Percentiles rank a stretch among this genome's conserved stretches.
phyloP scores from a whole-genome alignment of 2,797 vertebrate species.

The Melanotaenia nigrans region DNA sequence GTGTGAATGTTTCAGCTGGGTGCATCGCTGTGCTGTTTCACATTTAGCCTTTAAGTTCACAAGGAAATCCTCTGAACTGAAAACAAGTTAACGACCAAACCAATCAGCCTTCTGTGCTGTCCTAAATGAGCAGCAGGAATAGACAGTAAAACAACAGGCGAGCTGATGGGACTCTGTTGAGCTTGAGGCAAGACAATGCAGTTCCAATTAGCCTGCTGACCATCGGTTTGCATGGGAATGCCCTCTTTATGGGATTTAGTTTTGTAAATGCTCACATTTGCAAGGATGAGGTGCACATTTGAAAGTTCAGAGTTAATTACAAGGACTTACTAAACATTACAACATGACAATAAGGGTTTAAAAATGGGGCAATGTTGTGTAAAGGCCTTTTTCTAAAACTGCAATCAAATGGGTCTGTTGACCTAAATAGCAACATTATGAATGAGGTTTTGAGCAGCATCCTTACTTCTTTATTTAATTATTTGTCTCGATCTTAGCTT shows the following conservation, averaged over 20 bases:
- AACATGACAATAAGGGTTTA: conserved; percentile 21
- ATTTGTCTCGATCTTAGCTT: not conserved
- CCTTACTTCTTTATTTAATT: conserved; percentile 28
- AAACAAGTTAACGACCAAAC: conserved; percentile 39
- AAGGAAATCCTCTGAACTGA: conserved; percentile 33
- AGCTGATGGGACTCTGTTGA: conserved; percentile 50
- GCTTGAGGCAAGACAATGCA: conserved; percentile 55
- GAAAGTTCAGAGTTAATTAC: conserved; percentile 34
- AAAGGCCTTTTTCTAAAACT: conserved; percentile 4
- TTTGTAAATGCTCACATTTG: conserved; percentile 30
- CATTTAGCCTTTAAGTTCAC: conserved; percentile 30
- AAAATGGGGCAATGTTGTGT: conserved; percentile 1
- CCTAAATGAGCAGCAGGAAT: conserved; percentile 49
- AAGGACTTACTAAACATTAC: not conserved
- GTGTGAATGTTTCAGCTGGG: not conserved
- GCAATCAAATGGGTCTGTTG: conserved; percentile 14
- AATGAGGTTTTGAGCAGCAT: conserved; percentile 13
- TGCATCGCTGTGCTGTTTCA: conserved; percentile 9
- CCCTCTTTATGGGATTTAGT: conserved; percentile 30
- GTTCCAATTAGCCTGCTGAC: conserved; percentile 62
- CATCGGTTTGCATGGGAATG: conserved; percentile 40
- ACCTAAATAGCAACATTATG: conserved; percentile 11
- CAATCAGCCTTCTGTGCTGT: conserved; percentile 23
- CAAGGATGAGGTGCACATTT: conserved; percentile 28
- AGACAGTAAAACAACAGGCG: conserved; percentile 42